Base-by-base conservation (phyloP, 23 tunicate genomes). In the Oikopleura dioica region DNA sequence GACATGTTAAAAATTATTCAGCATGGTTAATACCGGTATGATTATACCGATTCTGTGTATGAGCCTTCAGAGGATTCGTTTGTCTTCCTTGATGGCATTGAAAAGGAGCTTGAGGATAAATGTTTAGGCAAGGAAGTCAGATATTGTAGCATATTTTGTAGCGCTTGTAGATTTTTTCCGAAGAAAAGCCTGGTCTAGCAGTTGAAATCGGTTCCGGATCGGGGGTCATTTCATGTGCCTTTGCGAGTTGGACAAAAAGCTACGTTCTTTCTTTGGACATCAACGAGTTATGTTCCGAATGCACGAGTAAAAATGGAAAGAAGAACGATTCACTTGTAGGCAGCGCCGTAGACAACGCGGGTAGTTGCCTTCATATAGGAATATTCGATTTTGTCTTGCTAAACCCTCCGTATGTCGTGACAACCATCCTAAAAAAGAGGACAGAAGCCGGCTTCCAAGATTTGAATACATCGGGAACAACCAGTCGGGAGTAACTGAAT, bases 351-450 rank as follows among this genome's bases (percentile, higher is more conserved):
- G 72, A 63, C 33, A 28, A 63, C 26, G 30, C 33, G 16, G 72
- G 33, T 2, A 24, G 29, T 12, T 63, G 30, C 2, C 26, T 63
- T 16, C 72, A 31, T 2, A 24, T 2, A 12, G 2, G 5, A 63
- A 63, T 63, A 31, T 63, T 63, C 33, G 72, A 63, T 63, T 63
- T 21, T 63, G 26, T 63, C 30, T 31, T 63, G 4, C 16, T 63
- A 21, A 63, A 63, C 26, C 72, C 72, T 23, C 72, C 72, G 30
- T 63, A 63, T 63, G 72, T 63, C 2, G 72, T 63, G 33, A 63
- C 72, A 28, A 16, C 72, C n/a, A n/a, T n/a, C n/a, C n/a, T n/a
- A n/a, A n/a, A n/a, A n/a, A n/a, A n/a, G n/a, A n/a, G n/a, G 55
- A 44, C 21, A 44, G 21, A 44, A 9, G 16, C 21, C 55, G 55